Base-by-base conservation (phyloP, 2,888 invertebrate species). In the Epinotia ramella region DNA sequence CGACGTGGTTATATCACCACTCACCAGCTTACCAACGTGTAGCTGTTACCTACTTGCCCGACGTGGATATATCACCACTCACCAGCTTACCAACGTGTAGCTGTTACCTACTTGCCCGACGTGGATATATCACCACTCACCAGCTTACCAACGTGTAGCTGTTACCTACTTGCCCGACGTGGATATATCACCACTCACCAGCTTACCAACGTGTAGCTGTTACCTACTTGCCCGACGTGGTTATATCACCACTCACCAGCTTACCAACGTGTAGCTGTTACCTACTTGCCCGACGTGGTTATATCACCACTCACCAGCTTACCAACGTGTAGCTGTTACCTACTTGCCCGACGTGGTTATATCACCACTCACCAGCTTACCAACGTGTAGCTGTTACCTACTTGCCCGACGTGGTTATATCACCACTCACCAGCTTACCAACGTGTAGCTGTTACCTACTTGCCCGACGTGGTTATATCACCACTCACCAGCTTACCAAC, bases 1-100 rank as follows among this genome's bases (percentile, higher is more conserved):
- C 49, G 46, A 20, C 49, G 18, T 49, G 57, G 49, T 73, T 75
- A 75, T 69, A 53, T 75, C 65, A 74, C n/a, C n/a, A n/a, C n/a
- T n/a, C n/a, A n/a, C n/a, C n/a, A n/a, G n/a, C 82, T 84, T 82
- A 49, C 33, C 46, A 64, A 64, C 20, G 18, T 66, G 49, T 44
- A 46, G 56, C 12, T 68, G 63, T 64, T 28, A 24, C 33, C 49
- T 49, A 73, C 73, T 57, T 44, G 33, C 7, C 53, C 49, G 46
- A 20, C 49, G 18, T 49, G 57, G 49, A 66, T 75, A 75, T 69
- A 53, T 75, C 65, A 74, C n/a, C n/a, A n/a, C n/a, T n/a, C n/a
- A n/a, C n/a, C n/a, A n/a, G n/a, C 82, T 84, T 82, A 49, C 33
- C 46, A 64, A 64, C 20, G 18, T 66, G 49, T 44, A 46, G 56